A percentile compares a stretch with the other conserved stretches of the same genome.
These are phyloP conservation scores for Calcarius lapponicus DNA, from an alignment of 2,797 vertebrate genomes.

Conservation along the genomic window DNA sequence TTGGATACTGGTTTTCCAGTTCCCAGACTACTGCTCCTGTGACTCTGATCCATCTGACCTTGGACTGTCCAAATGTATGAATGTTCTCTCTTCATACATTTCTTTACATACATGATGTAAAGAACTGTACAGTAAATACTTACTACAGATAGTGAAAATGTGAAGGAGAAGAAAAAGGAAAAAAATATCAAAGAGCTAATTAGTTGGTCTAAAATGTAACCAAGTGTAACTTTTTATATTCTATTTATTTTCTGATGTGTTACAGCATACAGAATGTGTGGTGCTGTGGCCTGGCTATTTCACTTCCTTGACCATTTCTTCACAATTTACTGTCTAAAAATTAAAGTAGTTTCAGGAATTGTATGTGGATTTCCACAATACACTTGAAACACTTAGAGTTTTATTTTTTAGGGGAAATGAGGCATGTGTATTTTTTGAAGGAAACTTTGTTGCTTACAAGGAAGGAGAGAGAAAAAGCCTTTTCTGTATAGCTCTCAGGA, in stretches of 20 bases:
- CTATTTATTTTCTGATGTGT: conserved; percentile 27
- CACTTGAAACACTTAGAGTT: conserved; percentile 46
- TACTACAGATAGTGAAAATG: neutral
- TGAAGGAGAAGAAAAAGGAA: neutral
- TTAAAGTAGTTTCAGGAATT: conserved; percentile 50
- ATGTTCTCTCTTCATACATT: conserved; percentile 11
- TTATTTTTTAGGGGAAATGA: conserved; percentile 56
- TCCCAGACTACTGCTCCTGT: neutral
- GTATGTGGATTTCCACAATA: conserved; percentile 60
- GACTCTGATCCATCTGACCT: conserved; percentile 2
- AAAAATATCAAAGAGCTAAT: neutral
- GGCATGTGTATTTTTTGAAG: conserved; percentile 46
- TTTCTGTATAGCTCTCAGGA: neutral
- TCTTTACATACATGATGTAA: too few species aligned
- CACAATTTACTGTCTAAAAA: conserved; percentile 67
- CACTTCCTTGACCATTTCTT: neutral
- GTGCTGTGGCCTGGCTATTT: conserved; percentile 40
- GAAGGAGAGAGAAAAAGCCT: neutral
- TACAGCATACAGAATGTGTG: neutral
- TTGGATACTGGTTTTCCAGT: neutral
- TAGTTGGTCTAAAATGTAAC: neutral
- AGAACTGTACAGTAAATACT: neutral
- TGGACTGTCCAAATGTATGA: neutral
- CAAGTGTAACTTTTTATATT: neutral
- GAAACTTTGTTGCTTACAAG: neutral